Evolutionary conservation across 2,888 invertebrate species (phyloP).

Genomic region (Dascillus cervinus): DNA sequence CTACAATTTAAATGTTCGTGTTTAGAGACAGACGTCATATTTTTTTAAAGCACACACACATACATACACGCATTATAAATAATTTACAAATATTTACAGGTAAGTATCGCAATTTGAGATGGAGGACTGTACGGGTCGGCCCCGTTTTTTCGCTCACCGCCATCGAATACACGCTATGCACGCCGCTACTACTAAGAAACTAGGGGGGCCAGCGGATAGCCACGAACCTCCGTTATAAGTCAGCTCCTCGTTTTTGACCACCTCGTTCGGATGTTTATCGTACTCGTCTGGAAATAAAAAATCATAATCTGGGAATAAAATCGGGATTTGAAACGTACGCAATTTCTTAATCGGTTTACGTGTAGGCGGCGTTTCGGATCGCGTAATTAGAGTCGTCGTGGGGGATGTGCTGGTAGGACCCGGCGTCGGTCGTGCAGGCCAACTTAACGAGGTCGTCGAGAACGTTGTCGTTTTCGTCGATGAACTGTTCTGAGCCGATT

Average conservation of each 20-base stretch:
- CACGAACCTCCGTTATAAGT: slow-evolving; percentile 54
- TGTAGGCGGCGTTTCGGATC: slow-evolving; percentile 30
- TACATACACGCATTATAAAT: slow-evolving; percentile 12
- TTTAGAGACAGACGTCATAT: slow-evolving; percentile 9
- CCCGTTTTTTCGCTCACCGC: slow-evolving; percentile 32
- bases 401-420: slow-evolving; percentile 50
- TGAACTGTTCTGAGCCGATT: slow-evolving; percentile 41
- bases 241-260: slow-evolving; percentile 83
- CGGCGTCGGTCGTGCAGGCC: slow-evolving; percentile 46
- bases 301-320: slow-evolving; percentile 6
- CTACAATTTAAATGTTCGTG: slow-evolving; percentile 12
- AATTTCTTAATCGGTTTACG: slow-evolving; percentile 58
- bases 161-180: slow-evolving; percentile 30
- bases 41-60: too few species aligned
- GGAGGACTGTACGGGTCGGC: slow-evolving; percentile 11
- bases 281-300: slow-evolving; percentile 60
- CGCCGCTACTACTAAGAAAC: slow-evolving; percentile 26
- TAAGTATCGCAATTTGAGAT: slow-evolving; percentile 17
- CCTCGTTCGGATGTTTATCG: slow-evolving; percentile 82
- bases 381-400: slow-evolving; percentile 47
- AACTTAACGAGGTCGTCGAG: slow-evolving; percentile 39
- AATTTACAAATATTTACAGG: slow-evolving; percentile 24
- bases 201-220: slow-evolving; percentile 29
- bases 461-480: slow-evolving; percentile 35
- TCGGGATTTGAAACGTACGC: slow-evolving; percentile 35